phyloP scores from a whole-genome alignment of 2,888 invertebrate genomes.

The Noctua janthina region DNA sequence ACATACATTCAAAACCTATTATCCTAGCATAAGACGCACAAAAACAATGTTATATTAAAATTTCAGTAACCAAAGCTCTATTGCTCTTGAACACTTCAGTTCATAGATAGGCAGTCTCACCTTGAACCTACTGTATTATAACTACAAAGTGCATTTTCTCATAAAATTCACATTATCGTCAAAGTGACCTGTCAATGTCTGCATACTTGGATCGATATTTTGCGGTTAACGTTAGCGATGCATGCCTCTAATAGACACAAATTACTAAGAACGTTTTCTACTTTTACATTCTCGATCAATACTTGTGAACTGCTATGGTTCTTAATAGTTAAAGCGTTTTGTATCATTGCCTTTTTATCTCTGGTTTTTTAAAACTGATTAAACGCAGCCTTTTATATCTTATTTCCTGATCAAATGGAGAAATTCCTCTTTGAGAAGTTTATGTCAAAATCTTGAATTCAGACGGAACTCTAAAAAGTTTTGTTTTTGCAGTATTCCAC shows the following conservation, averaged over 20 bases:
- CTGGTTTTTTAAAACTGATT: not conserved
- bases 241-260: conserved; percentile 33
- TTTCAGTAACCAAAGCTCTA: not conserved
- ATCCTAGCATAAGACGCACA: not conserved
- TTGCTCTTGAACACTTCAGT: not conserved
- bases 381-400: not conserved
- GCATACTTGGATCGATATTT: conserved; percentile 43
- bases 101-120: not conserved
- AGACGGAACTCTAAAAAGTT: not conserved
- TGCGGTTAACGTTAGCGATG: conserved; percentile 19
- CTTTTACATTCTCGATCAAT: conserved; percentile 42
- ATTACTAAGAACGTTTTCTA: conserved; percentile 40
- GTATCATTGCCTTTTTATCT: not conserved
- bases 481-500: not conserved
- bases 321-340: not conserved
- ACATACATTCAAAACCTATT: not conserved
- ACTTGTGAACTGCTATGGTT: conserved; percentile 6
- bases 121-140: not conserved
- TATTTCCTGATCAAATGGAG: not conserved
- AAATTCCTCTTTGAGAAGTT: not conserved
- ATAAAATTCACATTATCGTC: conserved; percentile 25
- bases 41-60: not conserved
- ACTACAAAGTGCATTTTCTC: not conserved
- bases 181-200: conserved; percentile 20
- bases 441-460: not conserved